These are phyloP conservation scores for Trachops cirrhosus DNA, from an alignment of 2,797 vertebrate species.

Conservation along the genomic window DNA sequence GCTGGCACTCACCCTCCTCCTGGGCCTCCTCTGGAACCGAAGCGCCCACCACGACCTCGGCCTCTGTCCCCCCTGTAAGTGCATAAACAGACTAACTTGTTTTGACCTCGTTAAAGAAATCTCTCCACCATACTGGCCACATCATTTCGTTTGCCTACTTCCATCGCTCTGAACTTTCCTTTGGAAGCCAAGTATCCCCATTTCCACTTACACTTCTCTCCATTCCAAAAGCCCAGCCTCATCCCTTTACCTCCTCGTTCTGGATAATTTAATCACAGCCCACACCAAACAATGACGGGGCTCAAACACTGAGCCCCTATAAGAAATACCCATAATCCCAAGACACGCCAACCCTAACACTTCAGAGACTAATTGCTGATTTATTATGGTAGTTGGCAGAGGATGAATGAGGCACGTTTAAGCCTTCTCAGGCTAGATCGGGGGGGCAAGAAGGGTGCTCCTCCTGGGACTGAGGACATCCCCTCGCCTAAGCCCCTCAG, in stretches of 20 bases:
- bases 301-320: neutral
- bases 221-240: neutral
- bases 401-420: neutral
- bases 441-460: neutral
- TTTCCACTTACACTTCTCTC: neutral
- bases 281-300: neutral
- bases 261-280: neutral
- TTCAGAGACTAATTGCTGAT: neutral
- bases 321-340: neutral
- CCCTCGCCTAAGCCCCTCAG: neutral
- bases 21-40: constrained; percentile 92
- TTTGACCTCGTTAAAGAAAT: neutral
- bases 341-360: neutral
- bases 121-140: neutral
- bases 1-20: constrained; percentile 89
- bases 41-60: constrained; percentile 94
- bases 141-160: neutral
- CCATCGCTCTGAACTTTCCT: neutral
- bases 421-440: neutral
- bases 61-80: constrained; percentile 93
- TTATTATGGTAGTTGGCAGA: neutral
- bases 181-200: neutral
- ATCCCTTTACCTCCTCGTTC: neutral
- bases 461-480: neutral
- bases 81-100: neutral